A percentile compares a stretch with the other conserved stretches of the same genome.
Evolutionary conservation across 1,140 invertebrate genomes (phyloP).

Genomic region (Leptinotarsa defecta): DNA sequence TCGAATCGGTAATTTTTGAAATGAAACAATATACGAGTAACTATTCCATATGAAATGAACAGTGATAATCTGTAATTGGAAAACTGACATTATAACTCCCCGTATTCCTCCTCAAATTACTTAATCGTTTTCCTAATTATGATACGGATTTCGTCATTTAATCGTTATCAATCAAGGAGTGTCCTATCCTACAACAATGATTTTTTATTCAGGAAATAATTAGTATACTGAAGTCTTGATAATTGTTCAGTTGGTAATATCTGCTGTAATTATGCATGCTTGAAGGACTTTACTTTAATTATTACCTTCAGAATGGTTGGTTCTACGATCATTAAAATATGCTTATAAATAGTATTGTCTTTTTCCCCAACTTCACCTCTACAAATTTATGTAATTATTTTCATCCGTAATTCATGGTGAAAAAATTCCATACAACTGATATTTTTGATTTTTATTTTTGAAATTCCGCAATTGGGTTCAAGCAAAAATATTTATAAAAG

Average conservation of each 20-base stretch:
- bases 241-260: slow-evolving; percentile 11
- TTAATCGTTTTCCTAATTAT: background rate
- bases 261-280: background rate
- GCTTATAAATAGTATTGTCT: too few species aligned
- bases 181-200: background rate
- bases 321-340: background rate
- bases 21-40: background rate
- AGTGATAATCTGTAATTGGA: background rate
- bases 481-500: too few species aligned
- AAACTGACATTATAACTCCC: background rate
- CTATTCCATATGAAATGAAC: background rate
- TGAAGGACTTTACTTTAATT: background rate
- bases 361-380: too few species aligned
- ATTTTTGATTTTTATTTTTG: too few species aligned
- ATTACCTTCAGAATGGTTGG: background rate
- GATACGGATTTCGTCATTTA: background rate
- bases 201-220: background rate
- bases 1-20: too few species aligned
- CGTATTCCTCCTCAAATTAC: background rate
- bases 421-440: too few species aligned
- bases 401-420: too few species aligned
- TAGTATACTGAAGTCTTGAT: background rate
- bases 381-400: too few species aligned
- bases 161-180: background rate
- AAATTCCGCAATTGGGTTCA: too few species aligned